Evolutionary conservation across 2,113 vertebrate species (phyloP).

Genomic region (Lipophrys pholis): DNA sequence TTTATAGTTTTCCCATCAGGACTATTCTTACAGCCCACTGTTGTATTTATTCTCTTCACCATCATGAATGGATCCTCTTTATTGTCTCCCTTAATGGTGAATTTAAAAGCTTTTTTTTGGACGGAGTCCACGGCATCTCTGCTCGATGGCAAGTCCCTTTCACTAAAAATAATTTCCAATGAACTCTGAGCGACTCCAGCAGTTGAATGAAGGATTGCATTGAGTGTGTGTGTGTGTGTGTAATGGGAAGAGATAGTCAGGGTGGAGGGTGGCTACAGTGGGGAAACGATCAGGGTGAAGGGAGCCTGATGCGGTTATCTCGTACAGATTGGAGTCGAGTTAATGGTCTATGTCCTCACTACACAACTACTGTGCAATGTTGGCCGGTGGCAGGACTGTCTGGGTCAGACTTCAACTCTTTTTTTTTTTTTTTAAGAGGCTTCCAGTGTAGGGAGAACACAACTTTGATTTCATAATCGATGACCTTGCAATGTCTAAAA

Average conservation of each 20-base stretch:
- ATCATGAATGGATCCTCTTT: constrained; percentile 20
- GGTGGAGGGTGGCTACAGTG: constrained; percentile 18
- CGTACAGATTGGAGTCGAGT: constrained; percentile 46
- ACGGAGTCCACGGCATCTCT: constrained; percentile 16
- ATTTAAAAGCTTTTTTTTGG: constrained; percentile 9
- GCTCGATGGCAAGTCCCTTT: constrained; percentile 46
- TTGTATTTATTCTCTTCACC: constrained; percentile 19
- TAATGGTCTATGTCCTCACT: constrained; percentile 73
- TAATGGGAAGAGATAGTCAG: constrained; percentile 14
- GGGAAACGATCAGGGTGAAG: not conserved
- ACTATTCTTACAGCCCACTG: not conserved
- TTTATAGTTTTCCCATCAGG: not conserved
- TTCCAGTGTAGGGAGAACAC: not conserved
- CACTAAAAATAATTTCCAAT: constrained; percentile 78
- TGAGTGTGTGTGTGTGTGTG: constrained; percentile 36
- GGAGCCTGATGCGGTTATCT: constrained; percentile 65
- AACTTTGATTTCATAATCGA: too few relatives aligned
- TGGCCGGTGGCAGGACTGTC: constrained; percentile 8
- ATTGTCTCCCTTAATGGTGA: constrained; percentile 6
- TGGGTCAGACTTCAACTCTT: constrained; percentile 7
- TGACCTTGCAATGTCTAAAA: too few relatives aligned
- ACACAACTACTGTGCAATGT: constrained; percentile 65
- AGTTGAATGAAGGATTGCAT: constrained; percentile 59
- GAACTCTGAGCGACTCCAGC: constrained; percentile 69
- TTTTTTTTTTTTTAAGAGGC: not conserved